Base-by-base conservation (phyloP, 1,140 invertebrate genomes). In the Drosophila trapezifrons region DNA sequence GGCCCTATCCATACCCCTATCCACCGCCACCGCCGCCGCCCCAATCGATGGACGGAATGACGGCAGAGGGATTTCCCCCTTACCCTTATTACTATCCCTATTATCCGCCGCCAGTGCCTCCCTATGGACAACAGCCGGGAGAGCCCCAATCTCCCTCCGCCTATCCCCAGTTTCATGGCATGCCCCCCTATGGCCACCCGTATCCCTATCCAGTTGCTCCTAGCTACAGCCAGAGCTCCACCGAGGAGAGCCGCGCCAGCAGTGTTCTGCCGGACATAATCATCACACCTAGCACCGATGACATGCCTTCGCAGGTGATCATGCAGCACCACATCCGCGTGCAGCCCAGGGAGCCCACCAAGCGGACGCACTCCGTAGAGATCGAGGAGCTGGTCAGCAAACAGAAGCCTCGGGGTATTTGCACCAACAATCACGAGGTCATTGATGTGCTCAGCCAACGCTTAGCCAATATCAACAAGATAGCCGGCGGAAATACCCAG, bases 81-180 rank as follows among this genome's bases (percentile, higher is more conserved):
- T 91, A 91, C 69, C 78, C 86, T 0, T 91, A 90, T 65, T 91
- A 86, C 51, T 91, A 91, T 27, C 90, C 90, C 1, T 91, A 85
- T 46, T 75, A 83, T 45, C 82, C 81, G 2, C 85, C 85, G 22
- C 74, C 81, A 4, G 13, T 71, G 15, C 79, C 66, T 37, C 67
- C 74, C 17, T 85, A 78, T 52, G 76, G 69, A 0, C 72, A 73
- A 37, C 47, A 73, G 15, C 60, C 67, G 3, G 57, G 25, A 8
- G 70, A 75, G n/a, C 35, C 60, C 1, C 58, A 67, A 6, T 46
- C 40, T 8, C 22, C 62, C 17, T 17, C 76, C 0, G 47, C 25
- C 17, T 90, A 83, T 63, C 65, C 87, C 3, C 70, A 62, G n/a
- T 90, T 75, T 43, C 60, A 67, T 66, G 64, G 4, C 25, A 58